Evolutionary conservation across 1,140 invertebrate species (phyloP).

Genomic region (Drosophila tani): DNA sequence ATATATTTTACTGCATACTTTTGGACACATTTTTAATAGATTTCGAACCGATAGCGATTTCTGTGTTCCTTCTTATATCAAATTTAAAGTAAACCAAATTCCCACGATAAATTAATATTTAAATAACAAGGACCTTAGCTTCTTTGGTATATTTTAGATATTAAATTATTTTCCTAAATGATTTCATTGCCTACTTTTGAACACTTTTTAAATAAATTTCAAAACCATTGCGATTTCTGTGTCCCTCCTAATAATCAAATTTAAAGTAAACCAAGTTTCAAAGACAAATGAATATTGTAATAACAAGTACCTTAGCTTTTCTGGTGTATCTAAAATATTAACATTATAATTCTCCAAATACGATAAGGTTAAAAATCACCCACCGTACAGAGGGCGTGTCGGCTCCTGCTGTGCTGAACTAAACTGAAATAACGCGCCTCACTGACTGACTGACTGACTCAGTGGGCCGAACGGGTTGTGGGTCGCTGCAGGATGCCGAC

Average conservation of each 20-base stretch:
- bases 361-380: not conserved
- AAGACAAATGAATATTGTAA: not conserved
- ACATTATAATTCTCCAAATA: not conserved
- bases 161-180: too few relatives aligned
- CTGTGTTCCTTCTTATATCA: too few relatives aligned
- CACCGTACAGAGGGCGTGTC: not conserved
- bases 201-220: not conserved
- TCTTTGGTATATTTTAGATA: too few relatives aligned
- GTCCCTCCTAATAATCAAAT: too few relatives aligned
- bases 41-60: not conserved
- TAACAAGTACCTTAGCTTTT: too few relatives aligned
- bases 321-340: too few relatives aligned
- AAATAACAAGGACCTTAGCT: too few relatives aligned
- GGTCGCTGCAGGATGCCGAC: conserved; percentile 16
- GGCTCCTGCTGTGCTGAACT: conserved; percentile 25
- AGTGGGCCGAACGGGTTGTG: conserved; percentile 24
- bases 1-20: too few relatives aligned
- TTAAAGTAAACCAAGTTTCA: not conserved
- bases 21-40: not conserved
- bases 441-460: conserved; percentile 55
- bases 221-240: not conserved
- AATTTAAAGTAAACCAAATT: not conserved
- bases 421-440: conserved; percentile 59
- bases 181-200: not conserved
- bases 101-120: not conserved